phyloP scores from a whole-genome alignment of 2,113 vertebrate genomes.

The Notarius quadriscutis region DNA sequence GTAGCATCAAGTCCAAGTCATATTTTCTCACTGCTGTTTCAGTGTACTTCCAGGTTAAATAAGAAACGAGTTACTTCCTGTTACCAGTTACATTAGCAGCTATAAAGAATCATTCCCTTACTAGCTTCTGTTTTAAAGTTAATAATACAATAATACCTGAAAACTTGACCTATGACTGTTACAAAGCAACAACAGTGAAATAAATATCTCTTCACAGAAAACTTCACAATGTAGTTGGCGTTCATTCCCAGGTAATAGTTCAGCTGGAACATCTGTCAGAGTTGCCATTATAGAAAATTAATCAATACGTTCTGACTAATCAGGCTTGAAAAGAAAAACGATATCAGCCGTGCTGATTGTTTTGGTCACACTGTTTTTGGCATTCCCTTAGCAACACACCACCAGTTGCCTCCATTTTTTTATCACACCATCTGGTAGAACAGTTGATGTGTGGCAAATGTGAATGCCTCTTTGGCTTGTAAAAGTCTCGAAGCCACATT shows the following conservation, averaged over 20 bases:
- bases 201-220: background rate
- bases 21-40: background rate
- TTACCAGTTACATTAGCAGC: background rate
- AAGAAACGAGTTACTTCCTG: background rate
- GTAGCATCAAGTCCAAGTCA: background rate
- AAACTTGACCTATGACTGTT: background rate
- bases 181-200: background rate
- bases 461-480: conserved; percentile 2
- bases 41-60: background rate
- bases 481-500: conserved; percentile 27
- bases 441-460: conserved; percentile 20
- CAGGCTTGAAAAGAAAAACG: background rate
- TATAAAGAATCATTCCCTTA: background rate
- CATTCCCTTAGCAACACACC: conserved; percentile 25
- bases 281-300: background rate
- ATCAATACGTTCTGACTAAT: background rate
- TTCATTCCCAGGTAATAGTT: background rate
- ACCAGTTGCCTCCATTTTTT: conserved; percentile 22
- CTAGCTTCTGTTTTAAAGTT: background rate
- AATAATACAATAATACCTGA: background rate
- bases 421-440: conserved; percentile 18
- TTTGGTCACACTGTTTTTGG: conserved; percentile 19
- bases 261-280: background rate
- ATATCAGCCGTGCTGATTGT: background rate
- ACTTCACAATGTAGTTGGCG: background rate